Conservation (phyloP, 2,888 invertebrate genomes). For the Amaurobius ferox region DNA sequence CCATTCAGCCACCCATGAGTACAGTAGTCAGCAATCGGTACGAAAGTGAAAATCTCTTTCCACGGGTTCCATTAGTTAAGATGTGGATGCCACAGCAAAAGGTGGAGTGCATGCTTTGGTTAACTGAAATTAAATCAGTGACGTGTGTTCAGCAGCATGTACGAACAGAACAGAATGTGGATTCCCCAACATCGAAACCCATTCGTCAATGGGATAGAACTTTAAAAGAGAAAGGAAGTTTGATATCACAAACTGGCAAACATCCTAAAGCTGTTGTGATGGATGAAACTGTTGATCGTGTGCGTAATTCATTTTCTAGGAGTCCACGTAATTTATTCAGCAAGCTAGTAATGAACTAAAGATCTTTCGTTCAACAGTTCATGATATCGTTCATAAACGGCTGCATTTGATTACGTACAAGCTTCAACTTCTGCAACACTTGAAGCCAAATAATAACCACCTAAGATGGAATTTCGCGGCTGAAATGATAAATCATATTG, state of each 20-base stretch:
- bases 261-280: too few species aligned
- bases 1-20: neutral
- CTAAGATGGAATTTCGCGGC: too few species aligned
- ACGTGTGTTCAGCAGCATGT: neutral
- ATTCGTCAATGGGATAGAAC: neutral
- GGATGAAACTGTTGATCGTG: too few species aligned
- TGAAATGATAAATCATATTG: neutral
- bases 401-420: too few species aligned
- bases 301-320: too few species aligned
- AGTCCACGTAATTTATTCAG: too few species aligned
- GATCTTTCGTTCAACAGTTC: too few species aligned
- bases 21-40: neutral
- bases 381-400: too few species aligned
- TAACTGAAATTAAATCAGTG: neutral
- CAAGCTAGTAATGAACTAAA: too few species aligned
- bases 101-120: neutral
- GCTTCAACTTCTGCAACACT: too few species aligned
- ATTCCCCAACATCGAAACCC: neutral
- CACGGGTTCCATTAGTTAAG: neutral
- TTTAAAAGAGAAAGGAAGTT: neutral
- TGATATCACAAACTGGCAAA: too few species aligned
- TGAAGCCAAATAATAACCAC: too few species aligned
- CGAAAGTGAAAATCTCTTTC: neutral
- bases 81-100: slow-evolving; percentile 4
- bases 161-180: neutral